phyloP scores from a whole-genome alignment of 1,140 invertebrate genomes.

The Mycetomoellerius zeteki region DNA sequence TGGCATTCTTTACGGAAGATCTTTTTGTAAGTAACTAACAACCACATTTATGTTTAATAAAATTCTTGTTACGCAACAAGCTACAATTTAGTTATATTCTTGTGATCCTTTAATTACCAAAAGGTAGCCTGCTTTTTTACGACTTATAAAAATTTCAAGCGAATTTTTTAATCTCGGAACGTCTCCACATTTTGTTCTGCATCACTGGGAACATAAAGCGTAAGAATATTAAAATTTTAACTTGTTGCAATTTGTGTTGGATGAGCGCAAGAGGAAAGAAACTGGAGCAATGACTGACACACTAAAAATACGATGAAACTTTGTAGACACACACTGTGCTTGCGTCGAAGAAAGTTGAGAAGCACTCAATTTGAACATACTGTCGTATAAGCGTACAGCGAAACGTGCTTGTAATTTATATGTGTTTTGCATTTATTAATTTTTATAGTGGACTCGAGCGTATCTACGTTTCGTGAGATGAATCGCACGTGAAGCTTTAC shows the following conservation, averaged over 20 bases:
- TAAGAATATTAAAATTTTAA: slow-evolving; percentile 57
- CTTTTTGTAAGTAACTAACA: neutral
- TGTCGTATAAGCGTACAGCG: slow-evolving; percentile 32
- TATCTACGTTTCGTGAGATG: slow-evolving; percentile 43
- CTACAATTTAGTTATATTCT: slow-evolving; percentile 24
- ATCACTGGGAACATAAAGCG: slow-evolving; percentile 40
- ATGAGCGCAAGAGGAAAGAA: slow-evolving; percentile 29
- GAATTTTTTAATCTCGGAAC: slow-evolving; percentile 40
- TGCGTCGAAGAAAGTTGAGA: slow-evolving; percentile 38
- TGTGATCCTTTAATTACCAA: slow-evolving; percentile 6
- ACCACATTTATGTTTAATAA: slow-evolving; percentile 14
- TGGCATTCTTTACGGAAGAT: neutral
- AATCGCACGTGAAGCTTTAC: slow-evolving; percentile 38
- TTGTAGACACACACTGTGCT: slow-evolving; percentile 21
- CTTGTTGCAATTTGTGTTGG: slow-evolving; percentile 46
- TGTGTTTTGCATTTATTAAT: slow-evolving; percentile 56
- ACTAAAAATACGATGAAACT: slow-evolving; percentile 42
- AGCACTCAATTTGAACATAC: slow-evolving; percentile 33
- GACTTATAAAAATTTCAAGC: slow-evolving; percentile 51
- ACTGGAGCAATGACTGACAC: slow-evolving; percentile 37
- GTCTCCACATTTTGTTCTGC: slow-evolving; percentile 34
- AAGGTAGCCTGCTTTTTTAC: slow-evolving; percentile 15
- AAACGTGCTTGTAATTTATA: slow-evolving; percentile 44
- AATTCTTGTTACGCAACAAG: neutral
- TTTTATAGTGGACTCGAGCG: slow-evolving; percentile 32